phyloP scores from a whole-genome alignment of 1,140 invertebrate species.

The Drosophila micromelanica region DNA sequence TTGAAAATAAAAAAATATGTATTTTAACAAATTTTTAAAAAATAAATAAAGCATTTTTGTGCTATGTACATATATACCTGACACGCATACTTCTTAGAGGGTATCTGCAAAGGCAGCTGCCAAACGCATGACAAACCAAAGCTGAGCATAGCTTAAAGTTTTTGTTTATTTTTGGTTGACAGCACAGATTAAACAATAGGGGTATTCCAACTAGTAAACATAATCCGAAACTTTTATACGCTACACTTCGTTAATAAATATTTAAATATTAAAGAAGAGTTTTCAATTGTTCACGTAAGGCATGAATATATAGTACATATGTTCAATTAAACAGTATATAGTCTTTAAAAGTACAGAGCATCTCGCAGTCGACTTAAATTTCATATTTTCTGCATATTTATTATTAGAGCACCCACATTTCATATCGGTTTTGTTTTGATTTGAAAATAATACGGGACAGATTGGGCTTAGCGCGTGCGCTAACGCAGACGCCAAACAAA shows the following conservation, averaged over 20 bases:
- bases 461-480: too few species aligned
- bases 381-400: too few species aligned
- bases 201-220: background rate
- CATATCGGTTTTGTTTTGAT: slow-evolving; percentile 49
- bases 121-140: slow-evolving; percentile 38
- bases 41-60: too few species aligned
- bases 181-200: slow-evolving; percentile 45
- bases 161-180: slow-evolving; percentile 60
- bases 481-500: slow-evolving; percentile 3
- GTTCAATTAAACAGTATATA: background rate
- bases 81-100: background rate
- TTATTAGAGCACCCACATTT: slow-evolving; percentile 1
- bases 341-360: background rate
- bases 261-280: background rate
- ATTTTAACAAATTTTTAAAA: too few species aligned
- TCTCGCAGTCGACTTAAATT: background rate
- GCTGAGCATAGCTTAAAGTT: slow-evolving; percentile 32
- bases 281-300: too few species aligned
- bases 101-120: slow-evolving; percentile 44
- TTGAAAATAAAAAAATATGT: too few species aligned
- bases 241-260: background rate
- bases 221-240: background rate
- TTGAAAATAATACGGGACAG: slow-evolving; percentile 51
- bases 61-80: background rate
- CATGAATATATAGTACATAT: too few species aligned